Percentiles rank a stretch among this genome's conserved stretches.
Conservation (phyloP, 2,113 vertebrate genomes). For the Pterocles burchelli region DNA sequence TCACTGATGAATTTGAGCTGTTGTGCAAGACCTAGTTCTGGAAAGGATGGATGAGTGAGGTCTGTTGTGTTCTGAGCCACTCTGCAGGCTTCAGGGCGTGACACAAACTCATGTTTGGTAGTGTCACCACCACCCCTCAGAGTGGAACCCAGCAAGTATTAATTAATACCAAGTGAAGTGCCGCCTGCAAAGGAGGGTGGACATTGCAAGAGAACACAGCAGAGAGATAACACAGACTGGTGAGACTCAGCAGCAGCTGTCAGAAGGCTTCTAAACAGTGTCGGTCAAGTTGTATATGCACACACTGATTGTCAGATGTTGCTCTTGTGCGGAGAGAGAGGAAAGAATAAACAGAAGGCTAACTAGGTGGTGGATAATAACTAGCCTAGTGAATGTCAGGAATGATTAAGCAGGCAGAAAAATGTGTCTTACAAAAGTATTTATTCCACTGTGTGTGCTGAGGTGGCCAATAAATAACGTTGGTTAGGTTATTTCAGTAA, state of each 20-base stretch:
- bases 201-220: neutral
- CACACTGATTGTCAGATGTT: neutral
- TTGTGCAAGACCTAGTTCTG: neutral
- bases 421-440: neutral
- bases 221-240: neutral
- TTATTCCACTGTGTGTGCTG: neutral
- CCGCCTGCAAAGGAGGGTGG: neutral
- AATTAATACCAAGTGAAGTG: neutral
- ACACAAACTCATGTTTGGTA: neutral
- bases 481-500: neutral
- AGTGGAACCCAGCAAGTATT: neutral
- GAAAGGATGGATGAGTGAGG: neutral
- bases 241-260: neutral
- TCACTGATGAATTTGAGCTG: neutral
- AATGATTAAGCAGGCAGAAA: neutral
- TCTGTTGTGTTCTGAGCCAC: neutral
- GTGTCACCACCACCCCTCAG: too few species aligned
- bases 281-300: neutral
- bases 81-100: too few species aligned
- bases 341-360: neutral
- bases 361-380: neutral
- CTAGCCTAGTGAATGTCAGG: neutral
- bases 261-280: neutral
- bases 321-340: neutral
- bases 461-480: accelerated